These are phyloP conservation scores for Adelosebastes latens DNA, from an alignment of 2,797 vertebrate species.

Conservation along the genomic window DNA sequence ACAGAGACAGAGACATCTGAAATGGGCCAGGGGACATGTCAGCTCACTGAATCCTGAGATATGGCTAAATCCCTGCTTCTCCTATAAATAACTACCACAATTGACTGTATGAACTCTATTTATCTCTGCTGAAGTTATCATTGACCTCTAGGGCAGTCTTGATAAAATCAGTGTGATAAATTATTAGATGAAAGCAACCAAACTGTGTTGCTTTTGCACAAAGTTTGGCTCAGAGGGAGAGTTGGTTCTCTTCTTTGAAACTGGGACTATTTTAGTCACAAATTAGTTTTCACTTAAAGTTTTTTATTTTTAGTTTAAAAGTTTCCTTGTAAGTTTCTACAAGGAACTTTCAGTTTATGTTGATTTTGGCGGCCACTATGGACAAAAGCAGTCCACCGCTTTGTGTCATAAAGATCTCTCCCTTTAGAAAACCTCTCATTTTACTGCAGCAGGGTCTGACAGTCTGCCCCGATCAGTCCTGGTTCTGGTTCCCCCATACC, in stretches of 20 bases:
- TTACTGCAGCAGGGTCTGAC: too few relatives aligned
- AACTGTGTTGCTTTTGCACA: background rate
- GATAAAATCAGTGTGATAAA: slow-evolving; percentile 30
- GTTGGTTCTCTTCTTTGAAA: background rate
- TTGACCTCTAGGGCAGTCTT: slow-evolving; percentile 4
- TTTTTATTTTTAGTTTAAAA: too few relatives aligned
- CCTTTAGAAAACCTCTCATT: too few relatives aligned
- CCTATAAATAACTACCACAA: background rate
- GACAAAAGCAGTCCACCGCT: too few relatives aligned
- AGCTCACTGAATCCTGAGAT: slow-evolving; percentile 5
- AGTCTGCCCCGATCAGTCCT: too few relatives aligned
- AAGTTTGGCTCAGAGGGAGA: background rate
- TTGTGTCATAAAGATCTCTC: too few relatives aligned
- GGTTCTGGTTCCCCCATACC: too few relatives aligned
- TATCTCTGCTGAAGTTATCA: background rate
- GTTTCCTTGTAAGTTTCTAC: too few relatives aligned
- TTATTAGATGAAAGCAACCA: slow-evolving; percentile 8
- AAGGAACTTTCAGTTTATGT: too few relatives aligned
- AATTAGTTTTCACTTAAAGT: too few relatives aligned
- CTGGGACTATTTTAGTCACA: too few relatives aligned
- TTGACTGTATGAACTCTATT: background rate
- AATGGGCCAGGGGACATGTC: slow-evolving; percentile 11
- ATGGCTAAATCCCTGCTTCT: slow-evolving; percentile 1
- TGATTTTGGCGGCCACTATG: too few relatives aligned
- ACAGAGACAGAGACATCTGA: slow-evolving; percentile 20